Conservation (phyloP, 2,797 vertebrate genomes). For the Margarornis squamiger region DNA sequence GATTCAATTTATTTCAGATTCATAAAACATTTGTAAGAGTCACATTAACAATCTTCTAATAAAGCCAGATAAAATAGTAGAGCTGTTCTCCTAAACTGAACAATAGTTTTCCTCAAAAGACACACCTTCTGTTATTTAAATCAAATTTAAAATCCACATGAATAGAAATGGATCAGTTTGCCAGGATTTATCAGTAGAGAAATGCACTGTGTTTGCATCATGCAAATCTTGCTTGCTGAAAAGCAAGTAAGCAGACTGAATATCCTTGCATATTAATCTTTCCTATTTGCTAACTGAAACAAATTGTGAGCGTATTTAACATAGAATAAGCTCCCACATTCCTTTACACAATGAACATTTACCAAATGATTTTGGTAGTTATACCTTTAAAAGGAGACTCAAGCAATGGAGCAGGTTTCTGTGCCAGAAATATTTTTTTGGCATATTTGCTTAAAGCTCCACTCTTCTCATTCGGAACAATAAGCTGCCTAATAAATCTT, state of each 20-base stretch:
- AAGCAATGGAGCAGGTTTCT: conserved; percentile 93
- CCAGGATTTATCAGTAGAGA: conserved; percentile 28
- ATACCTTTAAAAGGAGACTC: conserved; percentile 97
- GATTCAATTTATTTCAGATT: conserved; percentile 23
- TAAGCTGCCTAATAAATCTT: conserved; percentile 97
- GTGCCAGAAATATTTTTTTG: conserved; percentile 92
- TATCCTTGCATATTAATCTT: conserved; percentile 43
- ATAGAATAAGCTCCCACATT: conserved; percentile 7
- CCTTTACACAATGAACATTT: conserved; percentile 41
- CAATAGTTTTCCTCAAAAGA: neutral
- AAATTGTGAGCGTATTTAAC: conserved; percentile 42
- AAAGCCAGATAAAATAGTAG: conserved; percentile 4
- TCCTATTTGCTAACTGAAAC: conserved; percentile 45
- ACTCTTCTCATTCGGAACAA: conserved; percentile 94
- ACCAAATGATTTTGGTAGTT: conserved; percentile 50
- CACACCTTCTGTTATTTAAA: conserved; percentile 18
- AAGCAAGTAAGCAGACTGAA: neutral
- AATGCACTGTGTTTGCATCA: neutral
- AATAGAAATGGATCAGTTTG: conserved; percentile 30
- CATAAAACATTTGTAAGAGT: conserved; percentile 14
- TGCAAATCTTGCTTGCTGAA: conserved; percentile 1
- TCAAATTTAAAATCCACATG: neutral
- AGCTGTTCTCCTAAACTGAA: neutral
- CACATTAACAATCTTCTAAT: conserved; percentile 22
- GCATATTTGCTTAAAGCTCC: conserved; percentile 96